phyloP scores from a whole-genome alignment of 2,113 vertebrate genomes.

The Pluvianellus socialis region DNA sequence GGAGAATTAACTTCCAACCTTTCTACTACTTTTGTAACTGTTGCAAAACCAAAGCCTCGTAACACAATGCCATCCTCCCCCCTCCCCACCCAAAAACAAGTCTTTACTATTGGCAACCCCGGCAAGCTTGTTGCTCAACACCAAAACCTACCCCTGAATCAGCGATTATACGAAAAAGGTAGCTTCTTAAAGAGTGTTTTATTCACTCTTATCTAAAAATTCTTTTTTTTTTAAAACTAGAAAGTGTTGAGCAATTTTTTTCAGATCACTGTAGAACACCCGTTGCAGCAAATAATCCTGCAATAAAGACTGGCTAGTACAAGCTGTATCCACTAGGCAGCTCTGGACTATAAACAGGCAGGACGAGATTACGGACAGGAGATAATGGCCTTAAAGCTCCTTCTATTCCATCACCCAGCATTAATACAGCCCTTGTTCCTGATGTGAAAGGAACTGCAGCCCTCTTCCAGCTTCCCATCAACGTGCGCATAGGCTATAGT shows the following conservation, averaged over 20 bases:
- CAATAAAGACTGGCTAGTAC: background rate
- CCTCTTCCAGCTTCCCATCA: background rate
- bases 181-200: background rate
- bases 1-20: background rate
- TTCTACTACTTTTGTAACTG: background rate
- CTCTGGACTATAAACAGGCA: background rate
- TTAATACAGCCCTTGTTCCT: background rate
- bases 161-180: background rate
- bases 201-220: background rate
- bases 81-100: background rate
- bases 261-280: background rate
- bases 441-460: background rate
- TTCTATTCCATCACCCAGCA: background rate
- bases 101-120: background rate
- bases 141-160: background rate
- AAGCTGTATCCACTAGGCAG: background rate
- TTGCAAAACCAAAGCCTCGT: background rate
- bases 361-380: background rate
- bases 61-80: background rate
- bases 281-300: background rate
- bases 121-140: background rate
- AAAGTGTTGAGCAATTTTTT: background rate
- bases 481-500: fast-evolving
- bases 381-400: background rate
- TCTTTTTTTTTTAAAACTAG: background rate